Evolutionary conservation across 2,113 vertebrate species (phyloP), one percentile per base, ranked within the genome.

Genomic region (Saimiri boliviensis): DNA sequence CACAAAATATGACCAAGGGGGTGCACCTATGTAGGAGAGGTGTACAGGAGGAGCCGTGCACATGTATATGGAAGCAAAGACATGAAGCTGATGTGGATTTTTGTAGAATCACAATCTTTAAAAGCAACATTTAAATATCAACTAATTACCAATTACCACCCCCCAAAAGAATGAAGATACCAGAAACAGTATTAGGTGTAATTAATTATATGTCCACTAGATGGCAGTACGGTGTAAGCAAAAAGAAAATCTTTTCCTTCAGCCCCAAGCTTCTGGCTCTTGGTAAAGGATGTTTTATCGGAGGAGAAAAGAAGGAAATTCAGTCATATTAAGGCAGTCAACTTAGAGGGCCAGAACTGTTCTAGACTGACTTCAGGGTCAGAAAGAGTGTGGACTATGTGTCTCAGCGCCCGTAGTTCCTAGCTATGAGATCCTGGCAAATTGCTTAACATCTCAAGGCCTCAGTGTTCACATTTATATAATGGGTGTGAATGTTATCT

Each of bases 171-270:
- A 47, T 2, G 3, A 73, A 56, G 25, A 54, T 47, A 56, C 40
- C 5, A 27, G 42, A 93, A 95, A 79, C 0, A 2, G 7, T 79
- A 30, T 52, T 1, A 5, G 30, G 27, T 32, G 85, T 19, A 49
- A 93, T 94, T 68, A 76, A 83, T 42, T 17, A 49, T 82, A 20
- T 35, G 0, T 1, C 80, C 97, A 97, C 92, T 90, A 97, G 97
- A 81, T 98, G 96, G 92, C 93, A 97, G 83, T 83, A 30, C 6
- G 93, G 68, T 21, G 89, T 30, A 94, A 96, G 91, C 47, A 71
- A 92, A 97, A 86, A 56, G 35, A 84, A 92, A 93, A 45, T 3
- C 3, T 11, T 2, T 5, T 42, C 35, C 30, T 16, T 73, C 20
- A 16, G 19, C 20, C 23, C 19, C 4, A 5, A 20, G 23, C 5